Base-by-base conservation (phyloP, 2,797 vertebrate species). In the Sebastes cheni region DNA sequence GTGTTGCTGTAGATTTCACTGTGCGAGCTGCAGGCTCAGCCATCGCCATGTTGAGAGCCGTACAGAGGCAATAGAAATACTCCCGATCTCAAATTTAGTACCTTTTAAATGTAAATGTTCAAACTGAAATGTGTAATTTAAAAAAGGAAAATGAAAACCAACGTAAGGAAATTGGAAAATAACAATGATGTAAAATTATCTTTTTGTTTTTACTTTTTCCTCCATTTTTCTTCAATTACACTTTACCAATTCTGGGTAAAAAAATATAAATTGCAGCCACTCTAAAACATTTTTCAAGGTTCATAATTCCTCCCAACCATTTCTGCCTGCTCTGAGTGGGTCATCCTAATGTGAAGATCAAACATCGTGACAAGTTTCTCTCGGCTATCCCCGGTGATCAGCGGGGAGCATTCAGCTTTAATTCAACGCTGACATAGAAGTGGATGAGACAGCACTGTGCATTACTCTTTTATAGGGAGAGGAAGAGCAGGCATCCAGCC, bases 401-500 rank as follows among this genome's bases (percentile, higher is more conserved):
- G 61, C 18, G 6, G 79, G 81, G 67, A 25, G 69, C 60, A 6
- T 77, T 88, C 80, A 80, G 59, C 58, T 89, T 77, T 83, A 87
- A 83, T 86, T 84, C 78, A 82, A 72, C 52, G 4, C 20, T 66
- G 72, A 73, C 70, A 30, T 23, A 62, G 60, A 77, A 58, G 32
- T 73, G 60, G 67, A 73, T 71, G 3, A 54, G 77, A 82, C 58
- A 72, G 59, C 61, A 56, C 64, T 1, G 27, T 69, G 64, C 46
- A 67, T 83, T 82, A 75, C 58, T 84, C 23, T 87, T 85, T 88
- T 59, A 83, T 72, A 64, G 71, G 69, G 10, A 52, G 50, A 56
- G 58, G 59, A 70, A 67, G 80, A 76, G 52, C n/a, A 60, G 79
- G 65, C 60, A 62, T 74, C 79, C 78, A 79, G 59, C 60, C 14